A percentile compares a stretch with the other conserved stretches of the same genome.
Conservation (phyloP, 2,888 invertebrate species). For the Drosophila formosana region DNA sequence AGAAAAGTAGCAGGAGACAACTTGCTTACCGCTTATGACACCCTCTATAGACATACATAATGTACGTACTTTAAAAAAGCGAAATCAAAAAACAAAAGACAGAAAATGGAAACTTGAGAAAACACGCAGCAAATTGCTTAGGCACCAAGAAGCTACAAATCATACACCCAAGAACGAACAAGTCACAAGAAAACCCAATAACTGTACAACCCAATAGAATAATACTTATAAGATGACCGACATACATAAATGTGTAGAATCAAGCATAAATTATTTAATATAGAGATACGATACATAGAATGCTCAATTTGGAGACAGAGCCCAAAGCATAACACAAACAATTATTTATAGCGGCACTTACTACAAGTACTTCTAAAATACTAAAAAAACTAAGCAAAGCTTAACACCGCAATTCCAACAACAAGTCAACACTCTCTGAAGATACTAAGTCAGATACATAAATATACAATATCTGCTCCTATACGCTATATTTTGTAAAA, state of each 20-base stretch:
- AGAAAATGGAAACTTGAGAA: slow-evolving; percentile 50
- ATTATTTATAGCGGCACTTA: slow-evolving; percentile 28
- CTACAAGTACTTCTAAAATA: slow-evolving; percentile 30
- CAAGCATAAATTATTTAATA: slow-evolving; percentile 35
- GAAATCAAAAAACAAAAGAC: slow-evolving; percentile 24
- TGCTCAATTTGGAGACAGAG: slow-evolving; percentile 44
- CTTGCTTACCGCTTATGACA: slow-evolving; percentile 53
- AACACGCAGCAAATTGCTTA: slow-evolving; percentile 79
- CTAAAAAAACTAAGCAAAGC: slow-evolving; percentile 49
- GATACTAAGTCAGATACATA: slow-evolving; percentile 9
- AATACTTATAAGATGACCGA: slow-evolving; percentile 48
- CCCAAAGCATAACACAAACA: slow-evolving; percentile 26
- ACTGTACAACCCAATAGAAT: slow-evolving; percentile 59
- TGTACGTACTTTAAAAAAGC: slow-evolving; percentile 36
- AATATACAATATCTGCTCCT: slow-evolving; percentile 6
- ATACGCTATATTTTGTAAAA: slow-evolving; percentile 45
- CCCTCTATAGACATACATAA: slow-evolving; percentile 19
- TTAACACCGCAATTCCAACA: slow-evolving; percentile 32
- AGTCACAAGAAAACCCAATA: slow-evolving; percentile 54
- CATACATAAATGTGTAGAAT: slow-evolving; percentile 46
- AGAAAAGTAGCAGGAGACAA: slow-evolving; percentile 22
- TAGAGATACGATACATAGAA: slow-evolving; percentile 41
- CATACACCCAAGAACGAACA: slow-evolving; percentile 60
- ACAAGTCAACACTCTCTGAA: slow-evolving; percentile 2
- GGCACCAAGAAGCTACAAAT: slow-evolving; percentile 79